Evolutionary conservation across 2,888 invertebrate genomes (phyloP), one percentile per base, ranked within the genome.

Genomic region (Macroteleia sp.): DNA sequence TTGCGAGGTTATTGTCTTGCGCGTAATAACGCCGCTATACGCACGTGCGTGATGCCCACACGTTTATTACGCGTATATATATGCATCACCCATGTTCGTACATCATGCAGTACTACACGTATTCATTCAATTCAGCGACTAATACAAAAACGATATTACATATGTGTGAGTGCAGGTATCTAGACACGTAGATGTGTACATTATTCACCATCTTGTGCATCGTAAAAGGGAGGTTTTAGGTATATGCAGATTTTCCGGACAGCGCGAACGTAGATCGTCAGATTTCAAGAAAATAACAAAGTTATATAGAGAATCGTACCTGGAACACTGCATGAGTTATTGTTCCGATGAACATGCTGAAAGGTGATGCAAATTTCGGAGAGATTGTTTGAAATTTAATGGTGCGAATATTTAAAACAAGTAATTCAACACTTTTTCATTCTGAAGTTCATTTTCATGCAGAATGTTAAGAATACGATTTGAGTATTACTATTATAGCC

Each of bases 1-100:
- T 82, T 80, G 83, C 84, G 81, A 83, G 84, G 84, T 87, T 87
- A 87, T 88, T 88, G 86, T 88, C 87, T 86, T 79, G 82, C 81
- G 82, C 81, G 84, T 83, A 74, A 79, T 82, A 80, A 77, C 69
- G 73, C 61, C 66, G 48, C n/a, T 46, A 32, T 67, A 75, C 66
- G 71, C 71, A 77, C 71, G 64, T 77, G 70, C 70, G 77, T 77
- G 70, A 54, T 70, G 52, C 56, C 57, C 20, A 70, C 62, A 52
- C 76, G 64, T 76, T 76, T 70, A 52, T 70, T 59, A 64, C 36
- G 36, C 62, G 69, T 59, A 32, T 66, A 34, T n/a, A 46, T 75
- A n/a, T n/a, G 52, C 34, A 20, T 44, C 57, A 64, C 50, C 64
- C 39, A 32, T 8, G 25, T 22, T 22, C 12, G 36, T 30, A 44